These are phyloP conservation scores for Onychostruthus taczanowskii DNA, from an alignment of 2,113 vertebrate genomes.

Conservation along the genomic window DNA sequence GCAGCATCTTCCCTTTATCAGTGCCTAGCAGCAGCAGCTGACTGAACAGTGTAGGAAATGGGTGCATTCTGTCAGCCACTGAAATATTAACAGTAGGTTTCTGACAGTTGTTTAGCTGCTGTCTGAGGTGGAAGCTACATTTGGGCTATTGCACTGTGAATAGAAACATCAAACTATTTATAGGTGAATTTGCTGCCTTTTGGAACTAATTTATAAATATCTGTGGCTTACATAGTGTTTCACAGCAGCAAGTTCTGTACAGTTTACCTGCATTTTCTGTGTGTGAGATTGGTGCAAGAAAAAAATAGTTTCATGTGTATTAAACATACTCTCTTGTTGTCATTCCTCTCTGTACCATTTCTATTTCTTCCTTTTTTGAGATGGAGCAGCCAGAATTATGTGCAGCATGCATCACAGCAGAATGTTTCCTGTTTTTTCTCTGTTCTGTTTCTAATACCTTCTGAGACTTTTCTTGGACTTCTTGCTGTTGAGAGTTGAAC, in stretches of 20 bases:
- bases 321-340: background rate
- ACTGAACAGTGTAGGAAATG: conserved; percentile 5
- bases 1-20: conserved; percentile 48
- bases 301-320: background rate
- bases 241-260: background rate
- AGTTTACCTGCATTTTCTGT: background rate
- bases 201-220: background rate
- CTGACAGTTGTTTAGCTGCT: conserved; percentile 10
- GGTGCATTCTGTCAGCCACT: conserved; percentile 27
- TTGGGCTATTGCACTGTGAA: conserved; percentile 36
- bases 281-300: background rate
- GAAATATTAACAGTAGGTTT: conserved; percentile 44
- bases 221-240: background rate
- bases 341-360: background rate
- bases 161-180: conserved; percentile 38
- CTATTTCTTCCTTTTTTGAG: background rate
- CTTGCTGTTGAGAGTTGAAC: background rate
- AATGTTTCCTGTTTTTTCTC: background rate
- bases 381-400: background rate
- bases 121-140: conserved; percentile 17
- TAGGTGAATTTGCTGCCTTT: conserved; percentile 35
- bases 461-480: background rate
- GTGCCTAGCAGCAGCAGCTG: conserved; percentile 45
- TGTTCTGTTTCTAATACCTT: background rate
- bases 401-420: background rate